phyloP scores from a whole-genome alignment of 2,888 invertebrate genomes.

The Drosophila sordidula region DNA sequence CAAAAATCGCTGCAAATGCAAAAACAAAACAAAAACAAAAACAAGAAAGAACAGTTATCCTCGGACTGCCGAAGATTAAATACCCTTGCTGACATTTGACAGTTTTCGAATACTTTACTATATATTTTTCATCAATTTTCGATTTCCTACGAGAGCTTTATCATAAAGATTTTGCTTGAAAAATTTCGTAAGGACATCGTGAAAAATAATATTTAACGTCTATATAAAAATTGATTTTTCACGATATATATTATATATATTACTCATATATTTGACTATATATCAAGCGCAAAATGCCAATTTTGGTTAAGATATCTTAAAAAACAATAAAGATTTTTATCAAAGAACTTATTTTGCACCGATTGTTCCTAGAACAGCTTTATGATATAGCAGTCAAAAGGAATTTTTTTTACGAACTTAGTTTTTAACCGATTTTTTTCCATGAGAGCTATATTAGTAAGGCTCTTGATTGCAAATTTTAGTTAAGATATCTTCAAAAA shows the following conservation, averaged over 20 bases:
- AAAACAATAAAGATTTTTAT: background rate
- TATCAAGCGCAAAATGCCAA: too few species aligned
- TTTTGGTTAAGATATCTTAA: background rate
- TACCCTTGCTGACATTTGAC: slow-evolving; percentile 1
- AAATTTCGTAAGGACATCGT: too few species aligned
- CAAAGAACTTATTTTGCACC: too few species aligned
- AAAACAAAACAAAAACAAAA: slow-evolving; percentile 44
- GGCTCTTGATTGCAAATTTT: too few species aligned
- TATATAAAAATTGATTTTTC: background rate
- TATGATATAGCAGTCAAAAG: too few species aligned
- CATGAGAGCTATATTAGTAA: too few species aligned
- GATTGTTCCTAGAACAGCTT: too few species aligned
- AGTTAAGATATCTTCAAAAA: too few species aligned
- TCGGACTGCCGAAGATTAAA: background rate
- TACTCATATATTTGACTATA: too few species aligned
- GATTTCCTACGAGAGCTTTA: too few species aligned
- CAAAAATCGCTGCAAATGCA: slow-evolving; percentile 59
- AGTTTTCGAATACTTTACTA: background rate
- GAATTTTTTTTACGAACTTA: too few species aligned
- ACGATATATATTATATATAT: background rate
- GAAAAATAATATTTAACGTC: background rate
- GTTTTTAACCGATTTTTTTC: too few species aligned
- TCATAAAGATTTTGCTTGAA: background rate
- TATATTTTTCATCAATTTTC: background rate
- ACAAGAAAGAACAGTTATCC: slow-evolving; percentile 9